Evolutionary conservation across 2,113 vertebrate species (phyloP), one percentile per base, ranked within the genome.

Genomic region (Oncorhynchus gorbuscha): DNA sequence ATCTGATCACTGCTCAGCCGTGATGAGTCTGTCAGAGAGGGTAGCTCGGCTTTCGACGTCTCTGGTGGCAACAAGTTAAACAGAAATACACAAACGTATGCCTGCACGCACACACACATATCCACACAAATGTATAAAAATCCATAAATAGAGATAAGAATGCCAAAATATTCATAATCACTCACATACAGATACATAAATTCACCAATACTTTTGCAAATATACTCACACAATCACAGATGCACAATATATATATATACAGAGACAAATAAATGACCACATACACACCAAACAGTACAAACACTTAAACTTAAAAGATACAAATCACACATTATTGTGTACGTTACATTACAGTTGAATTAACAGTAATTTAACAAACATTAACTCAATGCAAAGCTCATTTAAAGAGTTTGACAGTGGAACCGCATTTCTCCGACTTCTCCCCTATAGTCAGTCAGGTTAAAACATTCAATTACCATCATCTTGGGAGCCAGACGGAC

Each of bases 11-110:
- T 45, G 83, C 32, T 66, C 73, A 76, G 65, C 51, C 14, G 22
- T 70, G 67, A 88, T 76, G 73, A 74, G 39, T 45, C 69, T 62
- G 64, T 20, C 55, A 32, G 39, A 45, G 2, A 45, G 39, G 39
- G 9, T 45, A 45, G 39, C 39, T 45, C 9, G 9, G 39, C 39
- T 45, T 45, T 45, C 11, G 9, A 12, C 9, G 39, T 45, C 39
- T 45, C 39, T 45, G 39, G 39, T 45, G 35, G 35, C 9, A 45
- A 45, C 8, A 45, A 45, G 39, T 45, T 45, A 9, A 45, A 45
- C 39, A 45, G 39, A 45, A 45, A 45, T 39, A 9, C 39, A 45
- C 39, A 45, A 45, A 45, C 2, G 2, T 9, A 45, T 11, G 9
- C 39, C 39, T 12, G 39, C 39, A 45, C 39, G 39, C 3, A 3